These are phyloP conservation scores for Chrysomela aeneicollis DNA, from an alignment of 2,888 invertebrate genomes.

Conservation along the genomic window DNA sequence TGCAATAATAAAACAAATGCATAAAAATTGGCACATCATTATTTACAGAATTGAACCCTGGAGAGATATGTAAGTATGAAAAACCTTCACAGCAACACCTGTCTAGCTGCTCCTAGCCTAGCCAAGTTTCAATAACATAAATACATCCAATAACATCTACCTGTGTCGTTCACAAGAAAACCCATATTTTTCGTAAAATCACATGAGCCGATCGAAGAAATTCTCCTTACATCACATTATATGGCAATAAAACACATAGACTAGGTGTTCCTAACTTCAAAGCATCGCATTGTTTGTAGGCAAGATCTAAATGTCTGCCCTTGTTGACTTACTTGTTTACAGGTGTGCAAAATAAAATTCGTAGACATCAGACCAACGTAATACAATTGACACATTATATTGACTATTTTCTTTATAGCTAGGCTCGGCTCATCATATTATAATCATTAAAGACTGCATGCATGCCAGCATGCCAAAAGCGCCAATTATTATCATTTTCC, in stretches of 20 bases:
- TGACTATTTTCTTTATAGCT: too few species aligned
- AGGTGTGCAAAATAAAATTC: too few species aligned
- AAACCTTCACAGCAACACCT: slow-evolving; percentile 54
- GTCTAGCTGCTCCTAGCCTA: slow-evolving; percentile 45
- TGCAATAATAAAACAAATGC: slow-evolving; percentile 51
- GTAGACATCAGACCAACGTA: too few species aligned
- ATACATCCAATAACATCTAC: slow-evolving; percentile 51
- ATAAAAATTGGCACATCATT: slow-evolving; percentile 61
- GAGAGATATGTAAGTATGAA: slow-evolving; percentile 62
- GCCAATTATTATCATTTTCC: too few species aligned
- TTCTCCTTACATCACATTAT: slow-evolving; percentile 30
- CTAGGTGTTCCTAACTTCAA: too few species aligned
- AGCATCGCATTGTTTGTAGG: too few species aligned
- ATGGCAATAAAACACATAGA: not conserved
- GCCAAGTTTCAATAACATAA: slow-evolving; percentile 51
- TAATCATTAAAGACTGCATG: too few species aligned
- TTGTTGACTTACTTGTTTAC: too few species aligned
- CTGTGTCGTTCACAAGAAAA: slow-evolving; percentile 12
- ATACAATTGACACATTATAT: too few species aligned
- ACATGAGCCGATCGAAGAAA: slow-evolving; percentile 46
- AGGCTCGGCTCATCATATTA: too few species aligned
- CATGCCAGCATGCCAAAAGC: too few species aligned
- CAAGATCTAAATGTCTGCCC: too few species aligned
- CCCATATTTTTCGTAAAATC: slow-evolving; percentile 37
- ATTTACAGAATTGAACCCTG: slow-evolving; percentile 62